phyloP scores from a whole-genome alignment of 2,113 vertebrate genomes.

The Rhea americana region DNA sequence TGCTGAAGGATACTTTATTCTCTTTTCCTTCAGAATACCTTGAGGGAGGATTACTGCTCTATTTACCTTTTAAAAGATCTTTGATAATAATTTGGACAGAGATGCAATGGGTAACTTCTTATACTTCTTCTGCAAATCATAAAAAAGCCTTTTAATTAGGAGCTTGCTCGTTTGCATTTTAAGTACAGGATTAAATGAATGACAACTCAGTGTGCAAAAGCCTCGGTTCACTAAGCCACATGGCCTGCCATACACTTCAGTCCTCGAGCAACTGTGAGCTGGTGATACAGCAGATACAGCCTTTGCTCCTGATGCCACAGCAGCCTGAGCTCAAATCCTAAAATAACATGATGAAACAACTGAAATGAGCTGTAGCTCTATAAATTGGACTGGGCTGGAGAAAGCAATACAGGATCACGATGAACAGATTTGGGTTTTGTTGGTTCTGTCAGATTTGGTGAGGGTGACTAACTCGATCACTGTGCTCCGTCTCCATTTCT shows the following conservation, averaged over 20 bases:
- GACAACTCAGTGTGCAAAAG: neutral
- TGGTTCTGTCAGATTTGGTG: rapidly evolving
- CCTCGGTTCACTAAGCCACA: neutral
- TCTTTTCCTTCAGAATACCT: neutral
- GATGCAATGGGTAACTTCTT: neutral
- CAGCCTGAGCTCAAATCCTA: neutral
- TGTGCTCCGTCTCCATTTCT: neutral
- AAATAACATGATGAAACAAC: neutral
- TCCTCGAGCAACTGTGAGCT: neutral
- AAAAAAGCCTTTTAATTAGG: neutral
- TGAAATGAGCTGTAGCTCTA: neutral
- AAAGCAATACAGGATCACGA: neutral
- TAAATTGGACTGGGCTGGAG: neutral
- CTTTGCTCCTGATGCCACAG: neutral
- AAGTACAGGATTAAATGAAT: neutral
- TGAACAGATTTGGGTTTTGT: neutral
- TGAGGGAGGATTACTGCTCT: neutral
- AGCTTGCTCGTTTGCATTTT: neutral
- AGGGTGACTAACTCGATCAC: neutral
- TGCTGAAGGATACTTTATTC: neutral
- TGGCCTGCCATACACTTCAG: neutral
- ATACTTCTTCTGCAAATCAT: neutral
- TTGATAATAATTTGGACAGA: neutral
- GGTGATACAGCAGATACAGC: neutral
- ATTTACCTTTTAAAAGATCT: neutral